Evolutionary conservation across 2,797 vertebrate genomes (phyloP), one percentile per base, ranked within the genome.

Genomic region (Spondyliosoma cantharus): DNA sequence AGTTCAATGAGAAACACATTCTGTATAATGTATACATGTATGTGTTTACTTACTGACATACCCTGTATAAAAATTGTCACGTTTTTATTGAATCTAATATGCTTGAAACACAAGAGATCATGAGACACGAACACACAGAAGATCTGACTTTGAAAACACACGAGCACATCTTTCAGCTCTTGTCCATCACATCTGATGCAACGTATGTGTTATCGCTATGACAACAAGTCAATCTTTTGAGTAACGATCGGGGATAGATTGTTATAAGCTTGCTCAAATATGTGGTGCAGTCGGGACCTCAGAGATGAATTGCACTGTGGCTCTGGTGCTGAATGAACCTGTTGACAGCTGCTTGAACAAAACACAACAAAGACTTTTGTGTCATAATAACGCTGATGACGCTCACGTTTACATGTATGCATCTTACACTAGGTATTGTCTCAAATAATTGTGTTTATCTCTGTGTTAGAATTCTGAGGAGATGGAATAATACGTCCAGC

Each of bases 361-460:
- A 70, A 25, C 12, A 27, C 56, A 42, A 2, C 12, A 5, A 14
- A 68, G 46, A 43, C 20, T 49, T 24, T 11, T 46, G 25, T n/a
- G 16, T 62, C 42, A 56, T 24, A 20, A 46, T 71, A 64, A 80
- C 27, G 37, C 53, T 3, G 62, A 80, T 65, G 56, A 63, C 15
- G 56, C 52, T 25, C 16, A 52, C 0, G 0, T 83, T 60, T 71
- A 71, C 3, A 25, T 45, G 3, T 29, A 12, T 50, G 20, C 46
- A 7, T 60, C 4, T 61, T 37, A 3, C 4, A 15, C 49, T 46
- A 15, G 32, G 6, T 12, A 9, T 14, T 32, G 15, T 56, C 19
- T 22, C 19, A 16, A 32, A 5, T 37, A 1, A 37, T 9, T 37
- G 7, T 37, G 37, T 37, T 37, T 37, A 37, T 37, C 37, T 37